These are phyloP conservation scores for Cavia porcellus DNA, from an alignment of 2,113 vertebrate species.

Conservation along the genomic window DNA sequence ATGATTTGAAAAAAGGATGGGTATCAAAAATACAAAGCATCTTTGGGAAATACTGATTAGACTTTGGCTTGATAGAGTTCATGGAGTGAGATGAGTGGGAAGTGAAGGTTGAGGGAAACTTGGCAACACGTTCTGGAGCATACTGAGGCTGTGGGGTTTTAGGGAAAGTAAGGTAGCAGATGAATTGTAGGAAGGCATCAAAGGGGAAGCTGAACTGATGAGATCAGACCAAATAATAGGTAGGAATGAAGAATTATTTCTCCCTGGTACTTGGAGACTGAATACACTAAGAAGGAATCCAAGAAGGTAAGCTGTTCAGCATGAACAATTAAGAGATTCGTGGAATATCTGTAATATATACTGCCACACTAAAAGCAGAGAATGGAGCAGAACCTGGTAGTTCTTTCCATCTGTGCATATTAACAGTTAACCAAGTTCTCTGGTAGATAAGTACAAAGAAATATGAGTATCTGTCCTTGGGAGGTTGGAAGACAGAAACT, in stretches of 20 bases:
- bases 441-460: background rate
- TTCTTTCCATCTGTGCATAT: background rate
- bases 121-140: background rate
- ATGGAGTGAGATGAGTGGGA: background rate
- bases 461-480: background rate
- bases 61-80: background rate
- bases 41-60: background rate
- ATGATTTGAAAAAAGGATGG: background rate
- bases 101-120: conserved; percentile 8
- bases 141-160: background rate
- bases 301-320: background rate
- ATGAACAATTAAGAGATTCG: background rate
- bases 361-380: background rate
- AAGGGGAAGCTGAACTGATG: background rate
- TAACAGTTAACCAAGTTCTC: background rate
- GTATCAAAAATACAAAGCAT: background rate
- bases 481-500: background rate
- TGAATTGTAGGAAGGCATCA: background rate
- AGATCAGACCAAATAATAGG: background rate
- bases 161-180: background rate
- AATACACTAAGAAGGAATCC: background rate
- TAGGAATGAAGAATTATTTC: conserved; percentile 2
- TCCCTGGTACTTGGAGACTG: conserved; percentile 8
- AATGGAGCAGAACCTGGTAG: background rate
- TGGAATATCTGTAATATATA: background rate